Percentiles rank a stretch among this genome's conserved stretches.
These are phyloP conservation scores for Calameuta filiformis DNA, from an alignment of 2,888 invertebrate species.

Conservation along the genomic window DNA sequence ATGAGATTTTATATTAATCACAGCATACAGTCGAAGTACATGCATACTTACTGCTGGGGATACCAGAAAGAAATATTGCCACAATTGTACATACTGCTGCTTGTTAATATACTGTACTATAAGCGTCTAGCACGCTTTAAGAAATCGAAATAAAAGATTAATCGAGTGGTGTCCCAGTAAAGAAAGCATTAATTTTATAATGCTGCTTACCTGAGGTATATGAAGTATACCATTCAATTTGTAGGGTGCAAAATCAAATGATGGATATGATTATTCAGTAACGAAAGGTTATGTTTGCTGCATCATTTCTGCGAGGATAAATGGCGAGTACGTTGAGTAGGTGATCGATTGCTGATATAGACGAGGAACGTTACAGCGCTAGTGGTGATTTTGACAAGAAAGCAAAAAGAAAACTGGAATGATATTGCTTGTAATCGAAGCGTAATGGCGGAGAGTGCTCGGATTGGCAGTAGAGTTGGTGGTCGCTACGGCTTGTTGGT, in stretches of 20 bases:
- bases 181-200: not conserved
- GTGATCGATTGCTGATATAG: not conserved
- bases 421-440: not conserved
- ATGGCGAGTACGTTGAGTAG: not conserved
- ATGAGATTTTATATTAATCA: not conserved
- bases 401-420: not conserved
- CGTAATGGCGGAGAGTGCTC: slow-evolving; percentile 3
- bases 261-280: not conserved
- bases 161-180: not conserved
- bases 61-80: too few relatives aligned
- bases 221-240: not conserved
- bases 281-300: not conserved
- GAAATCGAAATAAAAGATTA: not conserved
- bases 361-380: not conserved
- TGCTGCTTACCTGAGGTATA: not conserved
- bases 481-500: not conserved
- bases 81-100: not conserved
- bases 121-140: not conserved
- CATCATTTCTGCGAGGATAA: not conserved
- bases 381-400: not conserved
- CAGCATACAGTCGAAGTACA: not conserved
- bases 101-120: not conserved
- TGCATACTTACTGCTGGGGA: not conserved
- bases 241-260: not conserved
- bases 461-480: not conserved